Percentiles rank a stretch among this genome's conserved stretches.
phyloP scores from a whole-genome alignment of 1,140 invertebrate genomes.

The Cheumatopsyche charites region DNA sequence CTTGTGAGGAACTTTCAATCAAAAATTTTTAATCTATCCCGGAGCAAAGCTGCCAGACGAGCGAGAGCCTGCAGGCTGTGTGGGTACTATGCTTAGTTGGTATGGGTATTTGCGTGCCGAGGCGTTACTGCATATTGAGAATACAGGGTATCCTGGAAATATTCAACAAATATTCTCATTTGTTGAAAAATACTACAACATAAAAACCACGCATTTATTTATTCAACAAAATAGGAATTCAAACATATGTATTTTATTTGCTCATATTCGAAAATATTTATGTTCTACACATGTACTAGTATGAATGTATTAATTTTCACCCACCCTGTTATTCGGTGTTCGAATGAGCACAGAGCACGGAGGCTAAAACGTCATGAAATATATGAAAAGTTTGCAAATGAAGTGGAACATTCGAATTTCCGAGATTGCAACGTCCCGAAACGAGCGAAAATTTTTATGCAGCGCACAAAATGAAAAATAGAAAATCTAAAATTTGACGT shows the following conservation, averaged over 20 bases:
- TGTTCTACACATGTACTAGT: too few species aligned
- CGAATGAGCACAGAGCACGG: background rate
- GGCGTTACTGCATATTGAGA: background rate
- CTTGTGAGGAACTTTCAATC: slow-evolving; percentile 33
- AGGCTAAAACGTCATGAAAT: slow-evolving; percentile 12
- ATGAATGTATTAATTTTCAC: background rate
- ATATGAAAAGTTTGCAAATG: slow-evolving; percentile 18
- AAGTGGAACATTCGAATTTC: slow-evolving; percentile 9
- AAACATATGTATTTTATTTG: too few species aligned
- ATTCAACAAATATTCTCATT: too few species aligned
- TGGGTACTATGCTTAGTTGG: background rate
- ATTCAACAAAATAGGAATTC: too few species aligned
- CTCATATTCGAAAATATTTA: too few species aligned
- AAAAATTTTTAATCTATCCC: slow-evolving; percentile 34
- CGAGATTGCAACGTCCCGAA: background rate
- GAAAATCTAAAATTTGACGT: too few species aligned
- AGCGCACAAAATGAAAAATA: too few species aligned
- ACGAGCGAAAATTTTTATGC: too few species aligned
- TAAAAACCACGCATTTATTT: too few species aligned
- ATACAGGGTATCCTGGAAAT: background rate
- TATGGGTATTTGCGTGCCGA: background rate
- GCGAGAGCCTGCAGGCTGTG: slow-evolving; percentile 8
- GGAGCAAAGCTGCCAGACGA: slow-evolving; percentile 22
- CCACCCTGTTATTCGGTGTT: slow-evolving; percentile 5
- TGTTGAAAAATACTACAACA: too few species aligned